Conservation (phyloP, 2,113 vertebrate species). For the Lethenteron camtschaticum region DNA sequence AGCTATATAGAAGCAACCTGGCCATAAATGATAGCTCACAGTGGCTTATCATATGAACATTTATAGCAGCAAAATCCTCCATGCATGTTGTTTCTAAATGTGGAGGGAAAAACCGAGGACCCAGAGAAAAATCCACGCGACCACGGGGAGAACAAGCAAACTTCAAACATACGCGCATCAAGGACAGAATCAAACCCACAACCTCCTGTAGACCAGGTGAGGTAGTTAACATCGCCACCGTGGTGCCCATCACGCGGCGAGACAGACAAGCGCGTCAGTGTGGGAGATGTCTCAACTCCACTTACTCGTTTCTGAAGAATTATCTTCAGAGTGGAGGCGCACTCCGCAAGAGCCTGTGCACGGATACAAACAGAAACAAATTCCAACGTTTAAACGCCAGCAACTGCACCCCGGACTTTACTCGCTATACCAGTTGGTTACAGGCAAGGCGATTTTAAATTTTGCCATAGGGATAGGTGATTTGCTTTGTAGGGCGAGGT, state of each 20-base stretch:
- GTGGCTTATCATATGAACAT: no score
- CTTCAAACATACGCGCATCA: no score
- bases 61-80: no score
- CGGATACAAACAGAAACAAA: constrained; percentile 5
- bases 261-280: background rate
- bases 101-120: no score
- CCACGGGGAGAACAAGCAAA: no score
- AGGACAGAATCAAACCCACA: no score
- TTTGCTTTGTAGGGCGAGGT: background rate
- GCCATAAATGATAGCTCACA: no score
- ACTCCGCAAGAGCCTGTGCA: constrained; percentile 70
- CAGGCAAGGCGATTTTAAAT: background rate
- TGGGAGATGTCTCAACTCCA: background rate
- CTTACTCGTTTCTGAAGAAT: constrained; percentile 89
- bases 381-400: background rate
- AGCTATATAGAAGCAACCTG: no score
- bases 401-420: background rate
- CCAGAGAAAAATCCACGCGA: no score
- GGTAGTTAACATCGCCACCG: no score
- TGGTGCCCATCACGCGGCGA: background rate
- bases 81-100: no score
- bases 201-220: no score
- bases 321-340: constrained; percentile 68
- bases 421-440: background rate
- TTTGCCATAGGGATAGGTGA: background rate